Percentiles rank a stretch among this genome's conserved stretches.
These are phyloP conservation scores for Ammodytes dubius DNA, from an alignment of 2,113 vertebrate species.

Conservation along the genomic window DNA sequence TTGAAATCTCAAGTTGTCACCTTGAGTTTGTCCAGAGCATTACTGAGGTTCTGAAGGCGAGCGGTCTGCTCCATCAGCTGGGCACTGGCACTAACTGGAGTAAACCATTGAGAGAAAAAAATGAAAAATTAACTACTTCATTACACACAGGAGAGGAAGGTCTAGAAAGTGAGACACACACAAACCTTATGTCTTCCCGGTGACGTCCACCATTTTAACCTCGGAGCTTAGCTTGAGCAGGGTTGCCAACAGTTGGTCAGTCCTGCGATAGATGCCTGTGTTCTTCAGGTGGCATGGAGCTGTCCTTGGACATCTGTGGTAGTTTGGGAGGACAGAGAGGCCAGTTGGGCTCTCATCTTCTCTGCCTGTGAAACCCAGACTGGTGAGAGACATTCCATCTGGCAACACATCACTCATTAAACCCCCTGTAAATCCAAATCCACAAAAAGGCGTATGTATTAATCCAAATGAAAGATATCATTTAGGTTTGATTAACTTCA, in stretches of 20 bases:
- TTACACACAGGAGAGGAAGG: background rate
- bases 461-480: too few relatives aligned
- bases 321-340: constrained; percentile 88
- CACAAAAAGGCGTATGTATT: too few relatives aligned
- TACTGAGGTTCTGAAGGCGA: constrained; percentile 87
- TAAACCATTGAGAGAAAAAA: background rate
- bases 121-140: too few relatives aligned
- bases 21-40: constrained; percentile 89
- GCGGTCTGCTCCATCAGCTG: constrained; percentile 91
- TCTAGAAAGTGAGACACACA: background rate
- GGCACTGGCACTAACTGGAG: constrained; percentile 83
- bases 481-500: too few relatives aligned
- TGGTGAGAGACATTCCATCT: background rate
- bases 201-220: constrained; percentile 90
- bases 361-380: constrained; percentile 82
- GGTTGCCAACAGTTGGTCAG: constrained; percentile 88
- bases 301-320: constrained; percentile 73
- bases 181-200: constrained; percentile 87
- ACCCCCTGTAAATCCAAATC: too few relatives aligned
- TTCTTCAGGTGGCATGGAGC: constrained; percentile 77
- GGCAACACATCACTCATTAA: too few relatives aligned
- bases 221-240: constrained; percentile 90
- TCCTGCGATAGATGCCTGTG: constrained; percentile 88
- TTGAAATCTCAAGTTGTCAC: constrained; percentile 61
- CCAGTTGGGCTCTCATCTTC: constrained; percentile 89